These are phyloP conservation scores for Rhagonycha fulva DNA, from an alignment of 2,888 invertebrate species.

Conservation along the genomic window DNA sequence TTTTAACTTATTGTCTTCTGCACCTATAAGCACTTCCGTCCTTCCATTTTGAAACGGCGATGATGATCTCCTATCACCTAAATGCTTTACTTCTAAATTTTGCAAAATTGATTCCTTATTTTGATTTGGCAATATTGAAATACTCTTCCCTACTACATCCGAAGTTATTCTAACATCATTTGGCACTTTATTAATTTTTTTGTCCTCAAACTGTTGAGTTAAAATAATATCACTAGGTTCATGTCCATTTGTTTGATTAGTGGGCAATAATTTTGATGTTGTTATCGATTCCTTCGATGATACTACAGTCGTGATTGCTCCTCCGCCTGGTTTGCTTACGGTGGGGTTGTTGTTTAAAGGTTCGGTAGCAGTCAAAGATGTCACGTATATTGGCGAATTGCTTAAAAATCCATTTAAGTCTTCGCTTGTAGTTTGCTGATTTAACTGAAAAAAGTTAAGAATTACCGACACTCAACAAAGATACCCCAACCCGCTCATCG, in stretches of 20 bases:
- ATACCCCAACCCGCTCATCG: neutral
- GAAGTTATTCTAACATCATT: conserved; percentile 45
- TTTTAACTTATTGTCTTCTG: conserved; percentile 64
- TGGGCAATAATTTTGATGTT: conserved; percentile 42
- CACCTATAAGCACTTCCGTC: conserved; percentile 74
- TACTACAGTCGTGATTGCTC: conserved; percentile 51
- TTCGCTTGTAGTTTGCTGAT: conserved; percentile 62
- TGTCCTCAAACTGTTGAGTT: conserved; percentile 41
- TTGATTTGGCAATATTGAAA: conserved; percentile 20
- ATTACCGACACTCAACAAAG: neutral
- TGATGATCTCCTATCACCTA: conserved; percentile 57
- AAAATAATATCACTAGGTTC: conserved; percentile 41
- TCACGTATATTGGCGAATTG: conserved; percentile 82
- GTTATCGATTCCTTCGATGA: conserved; percentile 52
- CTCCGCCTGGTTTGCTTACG: conserved; percentile 50
- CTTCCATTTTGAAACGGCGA: conserved; percentile 72
- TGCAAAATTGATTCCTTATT: conserved; percentile 38
- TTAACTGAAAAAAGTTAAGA: conserved; percentile 60
- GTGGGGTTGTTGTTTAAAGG: conserved; percentile 59
- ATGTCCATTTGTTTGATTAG: conserved; percentile 43
- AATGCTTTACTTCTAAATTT: conserved; percentile 55
- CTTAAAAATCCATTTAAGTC: conserved; percentile 83
- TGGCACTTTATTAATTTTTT: conserved; percentile 40
- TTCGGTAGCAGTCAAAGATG: conserved; percentile 67
- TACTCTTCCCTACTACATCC: conserved; percentile 16